Conservation (phyloP, 2,113 vertebrate species). For the Myiozetetes cayanensis region DNA sequence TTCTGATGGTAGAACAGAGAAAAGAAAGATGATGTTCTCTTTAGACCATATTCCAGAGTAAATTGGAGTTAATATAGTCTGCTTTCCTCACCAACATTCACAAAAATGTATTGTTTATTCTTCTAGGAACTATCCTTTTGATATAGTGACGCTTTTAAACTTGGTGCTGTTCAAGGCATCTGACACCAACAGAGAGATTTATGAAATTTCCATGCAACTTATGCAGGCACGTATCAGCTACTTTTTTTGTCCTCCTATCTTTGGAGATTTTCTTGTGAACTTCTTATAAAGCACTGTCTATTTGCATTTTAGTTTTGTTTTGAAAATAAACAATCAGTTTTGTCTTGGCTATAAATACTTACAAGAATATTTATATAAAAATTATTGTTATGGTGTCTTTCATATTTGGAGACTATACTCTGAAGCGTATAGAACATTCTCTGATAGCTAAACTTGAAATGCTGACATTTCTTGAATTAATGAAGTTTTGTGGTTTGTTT, state of each 20-base stretch:
- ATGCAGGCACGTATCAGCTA: conserved; percentile 86
- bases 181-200: conserved; percentile 96
- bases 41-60: neutral
- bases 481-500: neutral
- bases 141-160: conserved; percentile 94
- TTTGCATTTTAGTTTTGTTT: neutral
- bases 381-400: neutral
- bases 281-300: neutral
- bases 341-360: neutral
- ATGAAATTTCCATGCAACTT: conserved; percentile 98
- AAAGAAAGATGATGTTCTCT: neutral
- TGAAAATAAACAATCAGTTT: neutral
- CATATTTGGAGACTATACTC: neutral
- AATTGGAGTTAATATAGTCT: neutral
- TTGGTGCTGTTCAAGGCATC: conserved; percentile 97
- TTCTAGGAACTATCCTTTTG: conserved; percentile 95
- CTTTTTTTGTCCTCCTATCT: neutral
- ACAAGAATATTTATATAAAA: neutral
- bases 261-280: neutral
- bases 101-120: conserved; percentile 45
- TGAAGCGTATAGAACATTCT: neutral
- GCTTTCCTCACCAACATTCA: neutral
- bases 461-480: neutral
- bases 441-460: neutral
- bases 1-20: neutral